A percentile compares a stretch with the other conserved stretches of the same genome.
These are phyloP conservation scores for Linnaemya vulpina DNA, from an alignment of 2,888 invertebrate species.

Conservation along the genomic window DNA sequence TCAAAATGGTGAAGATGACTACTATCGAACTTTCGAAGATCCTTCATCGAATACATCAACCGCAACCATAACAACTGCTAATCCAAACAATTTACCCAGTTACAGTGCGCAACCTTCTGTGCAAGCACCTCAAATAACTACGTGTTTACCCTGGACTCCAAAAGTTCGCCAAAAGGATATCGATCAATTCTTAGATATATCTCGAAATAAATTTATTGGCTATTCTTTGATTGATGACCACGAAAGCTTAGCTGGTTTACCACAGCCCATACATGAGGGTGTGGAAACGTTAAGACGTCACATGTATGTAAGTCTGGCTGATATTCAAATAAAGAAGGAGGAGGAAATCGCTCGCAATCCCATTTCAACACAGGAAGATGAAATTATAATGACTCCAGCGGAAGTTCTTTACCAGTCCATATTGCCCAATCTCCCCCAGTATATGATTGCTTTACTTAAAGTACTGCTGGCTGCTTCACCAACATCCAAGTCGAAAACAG, in stretches of 20 bases:
- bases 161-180: constrained; percentile 97
- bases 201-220: constrained; percentile 97
- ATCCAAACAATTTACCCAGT: constrained; percentile 79
- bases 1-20: constrained; percentile 75
- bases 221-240: constrained; percentile 94
- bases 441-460: constrained; percentile 98
- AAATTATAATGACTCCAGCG: constrained; percentile 91
- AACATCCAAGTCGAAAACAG: constrained; percentile 98
- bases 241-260: constrained; percentile 95
- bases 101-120: constrained; percentile 75
- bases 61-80: constrained; percentile 75
- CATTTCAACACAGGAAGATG: constrained; percentile 91
- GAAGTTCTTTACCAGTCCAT: constrained; percentile 97
- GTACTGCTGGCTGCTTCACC: constrained; percentile 98
- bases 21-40: constrained; percentile 82
- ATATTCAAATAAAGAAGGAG: constrained; percentile 95
- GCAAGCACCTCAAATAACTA: constrained; percentile 79
- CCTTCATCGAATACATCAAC: constrained; percentile 77
- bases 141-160: constrained; percentile 95
- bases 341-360: constrained; percentile 96
- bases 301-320: constrained; percentile 96
- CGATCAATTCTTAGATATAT: constrained; percentile 94
- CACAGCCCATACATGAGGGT: constrained; percentile 98
- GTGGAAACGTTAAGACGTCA: constrained; percentile 93
- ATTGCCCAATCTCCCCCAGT: constrained; percentile 97